Evolutionary conservation across 2,797 vertebrate genomes (phyloP), one percentile per base, ranked within the genome.

Genomic region (Bradypodion ventrale): DNA sequence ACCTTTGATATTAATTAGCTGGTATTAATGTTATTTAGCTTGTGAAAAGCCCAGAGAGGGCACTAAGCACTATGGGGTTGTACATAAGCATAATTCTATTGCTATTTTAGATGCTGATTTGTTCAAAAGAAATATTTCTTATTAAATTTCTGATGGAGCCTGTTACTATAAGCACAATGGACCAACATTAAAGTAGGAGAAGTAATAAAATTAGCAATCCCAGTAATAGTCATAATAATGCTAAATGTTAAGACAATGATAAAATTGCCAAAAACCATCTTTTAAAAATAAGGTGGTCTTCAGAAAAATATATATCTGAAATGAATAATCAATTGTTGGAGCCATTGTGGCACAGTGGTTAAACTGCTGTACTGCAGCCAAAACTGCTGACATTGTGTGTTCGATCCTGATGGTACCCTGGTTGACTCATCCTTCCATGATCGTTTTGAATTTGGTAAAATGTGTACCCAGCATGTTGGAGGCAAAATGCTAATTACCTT

Each of bases 291-390:
- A 78, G 75, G 2, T 7, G 15, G 40, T 87, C 70, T 37, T 29
- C 40, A 75, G 10, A 75, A 79, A 88, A 92, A 90, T 60, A 56
- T 62, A 63, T 56, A 69, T n/a, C n/a, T 40, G 52, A 69, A 74
- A 40, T 52, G 75, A 85, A 88, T 88, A 86, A 8, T 63, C 35
- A 82, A n/a, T 87, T n/a, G n/a, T n/a, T n/a, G n/a, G n/a, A n/a
- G n/a, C n/a, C n/a, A n/a, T n/a, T n/a, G n/a, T n/a, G n/a, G n/a
- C n/a, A n/a, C n/a, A n/a, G n/a, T n/a, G n/a, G n/a, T n/a, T n/a
- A n/a, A n/a, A n/a, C n/a, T n/a, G n/a, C n/a, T n/a, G n/a, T n/a
- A n/a, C n/a, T n/a, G n/a, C n/a, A n/a, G n/a, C n/a, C n/a, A n/a
- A n/a, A n/a, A n/a, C n/a, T n/a, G n/a, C n/a, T n/a, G n/a, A n/a